A percentile compares a stretch with the other conserved stretches of the same genome.
These are phyloP conservation scores for Tribolium freemani DNA, from an alignment of 2,888 invertebrate species.

Conservation along the genomic window DNA sequence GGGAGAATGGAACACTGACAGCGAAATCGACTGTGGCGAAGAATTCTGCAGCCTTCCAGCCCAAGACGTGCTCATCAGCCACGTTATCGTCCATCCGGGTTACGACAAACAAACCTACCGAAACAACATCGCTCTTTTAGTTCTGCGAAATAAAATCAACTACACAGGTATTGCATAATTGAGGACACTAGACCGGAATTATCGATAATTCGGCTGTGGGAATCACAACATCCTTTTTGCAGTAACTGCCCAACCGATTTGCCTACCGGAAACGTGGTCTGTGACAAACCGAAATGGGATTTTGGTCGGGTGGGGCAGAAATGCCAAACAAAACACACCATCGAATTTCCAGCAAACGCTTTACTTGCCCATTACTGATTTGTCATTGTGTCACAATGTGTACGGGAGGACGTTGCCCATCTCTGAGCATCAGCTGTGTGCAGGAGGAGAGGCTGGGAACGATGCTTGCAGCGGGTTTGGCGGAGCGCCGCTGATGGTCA, in stretches of 20 bases:
- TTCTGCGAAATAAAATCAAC: slow-evolving; percentile 78
- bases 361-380: slow-evolving; percentile 76
- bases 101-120: slow-evolving; percentile 73
- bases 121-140: slow-evolving; percentile 82
- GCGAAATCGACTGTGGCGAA: slow-evolving; percentile 81
- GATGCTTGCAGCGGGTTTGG: slow-evolving; percentile 87
- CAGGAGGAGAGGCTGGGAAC: slow-evolving; percentile 80
- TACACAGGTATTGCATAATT: slow-evolving; percentile 71
- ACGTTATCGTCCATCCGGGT: slow-evolving; percentile 83
- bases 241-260: slow-evolving; percentile 86
- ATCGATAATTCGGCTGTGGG: slow-evolving; percentile 11
- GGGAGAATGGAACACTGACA: slow-evolving; percentile 81
- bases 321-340: slow-evolving; percentile 70
- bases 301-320: slow-evolving; percentile 82
- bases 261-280: slow-evolving; percentile 69
- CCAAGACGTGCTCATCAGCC: slow-evolving; percentile 80
- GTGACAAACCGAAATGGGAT: slow-evolving; percentile 70
- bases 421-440: slow-evolving; percentile 77
- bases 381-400: slow-evolving; percentile 77
- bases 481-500: slow-evolving; percentile 79
- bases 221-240: slow-evolving; percentile 51
- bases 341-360: slow-evolving; percentile 72
- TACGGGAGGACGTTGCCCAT: slow-evolving; percentile 78
- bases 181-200: slow-evolving; percentile 1
- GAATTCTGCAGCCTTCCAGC: slow-evolving; percentile 82